Evolutionary conservation across 2,888 invertebrate species (phyloP).

Genomic region (Lasioglossum oenotherae): DNA sequence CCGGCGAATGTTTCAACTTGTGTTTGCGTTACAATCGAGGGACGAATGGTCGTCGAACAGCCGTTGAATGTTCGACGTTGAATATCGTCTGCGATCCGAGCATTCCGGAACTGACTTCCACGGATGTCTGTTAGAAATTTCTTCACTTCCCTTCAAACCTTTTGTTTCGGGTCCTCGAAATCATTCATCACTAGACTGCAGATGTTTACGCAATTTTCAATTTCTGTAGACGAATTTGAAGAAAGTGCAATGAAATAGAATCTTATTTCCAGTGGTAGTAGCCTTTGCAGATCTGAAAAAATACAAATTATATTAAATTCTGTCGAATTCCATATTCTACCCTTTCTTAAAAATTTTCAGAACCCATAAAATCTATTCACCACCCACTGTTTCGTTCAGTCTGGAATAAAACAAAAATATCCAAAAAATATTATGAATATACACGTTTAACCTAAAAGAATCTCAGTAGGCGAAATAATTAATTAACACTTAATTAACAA

Average conservation of each 20-base stretch:
- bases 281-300: no score
- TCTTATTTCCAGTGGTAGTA: no score
- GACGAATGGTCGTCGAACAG: conserved; percentile 22
- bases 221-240: no score
- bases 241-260: no score
- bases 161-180: neutral
- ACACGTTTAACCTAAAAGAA: neutral
- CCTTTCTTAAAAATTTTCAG: no score
- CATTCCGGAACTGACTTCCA: conserved; percentile 32
- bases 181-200: neutral
- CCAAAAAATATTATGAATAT: neutral
- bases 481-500: no score
- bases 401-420: neutral
- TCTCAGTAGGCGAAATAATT: neutral
- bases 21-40: conserved; percentile 42
- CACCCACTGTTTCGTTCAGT: neutral
- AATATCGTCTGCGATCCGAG: conserved; percentile 16
- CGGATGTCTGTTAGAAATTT: neutral
- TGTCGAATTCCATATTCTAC: no score
- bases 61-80: conserved; percentile 26
- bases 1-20: conserved; percentile 27
- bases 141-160: neutral
- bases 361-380: no score
- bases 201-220: no score
- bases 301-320: no score